A percentile compares a stretch with the other conserved stretches of the same genome.
Conservation (phyloP, 2,113 vertebrate genomes). For the Tupaia tana region DNA sequence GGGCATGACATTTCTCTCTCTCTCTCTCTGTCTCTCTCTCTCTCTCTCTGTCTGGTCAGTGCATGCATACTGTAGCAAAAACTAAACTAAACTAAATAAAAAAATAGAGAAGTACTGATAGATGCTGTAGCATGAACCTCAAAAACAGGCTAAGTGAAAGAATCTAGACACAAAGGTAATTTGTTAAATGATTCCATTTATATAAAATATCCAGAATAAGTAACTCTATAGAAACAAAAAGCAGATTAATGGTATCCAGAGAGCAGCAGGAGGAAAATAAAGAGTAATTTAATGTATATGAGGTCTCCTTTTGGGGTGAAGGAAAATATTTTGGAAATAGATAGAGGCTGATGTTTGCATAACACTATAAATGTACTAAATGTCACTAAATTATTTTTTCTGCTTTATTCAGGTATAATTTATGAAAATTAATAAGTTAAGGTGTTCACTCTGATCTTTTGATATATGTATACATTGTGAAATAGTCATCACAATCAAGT, state of each 20-base stretch:
- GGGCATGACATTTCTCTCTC: too few relatives aligned
- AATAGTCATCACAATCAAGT: not conserved
- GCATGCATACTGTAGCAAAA: too few relatives aligned
- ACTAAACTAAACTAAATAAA: too few relatives aligned
- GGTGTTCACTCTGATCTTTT: not conserved
- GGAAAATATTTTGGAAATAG: not conserved
- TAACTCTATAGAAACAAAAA: not conserved
- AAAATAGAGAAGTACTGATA: not conserved
- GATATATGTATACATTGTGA: not conserved
- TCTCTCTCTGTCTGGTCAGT: too few relatives aligned
- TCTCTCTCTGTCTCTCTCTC: too few relatives aligned
- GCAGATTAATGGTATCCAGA: not conserved
- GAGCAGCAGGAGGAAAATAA: not conserved
- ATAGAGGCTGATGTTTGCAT: not conserved
- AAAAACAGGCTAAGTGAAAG: not conserved
- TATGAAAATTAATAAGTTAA: not conserved
- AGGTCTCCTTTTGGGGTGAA: not conserved
- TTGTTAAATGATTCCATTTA: not conserved
- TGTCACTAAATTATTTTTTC: not conserved
- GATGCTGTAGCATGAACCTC: not conserved
- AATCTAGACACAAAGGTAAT: not conserved
- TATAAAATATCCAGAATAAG: constrained; percentile 1
- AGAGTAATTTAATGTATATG: not conserved
- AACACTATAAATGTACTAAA: not conserved
- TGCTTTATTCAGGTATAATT: not conserved